A percentile compares a stretch with the other conserved stretches of the same genome.
Conservation (phyloP, 2,888 invertebrate genomes). For the Polymixis flavicincta region DNA sequence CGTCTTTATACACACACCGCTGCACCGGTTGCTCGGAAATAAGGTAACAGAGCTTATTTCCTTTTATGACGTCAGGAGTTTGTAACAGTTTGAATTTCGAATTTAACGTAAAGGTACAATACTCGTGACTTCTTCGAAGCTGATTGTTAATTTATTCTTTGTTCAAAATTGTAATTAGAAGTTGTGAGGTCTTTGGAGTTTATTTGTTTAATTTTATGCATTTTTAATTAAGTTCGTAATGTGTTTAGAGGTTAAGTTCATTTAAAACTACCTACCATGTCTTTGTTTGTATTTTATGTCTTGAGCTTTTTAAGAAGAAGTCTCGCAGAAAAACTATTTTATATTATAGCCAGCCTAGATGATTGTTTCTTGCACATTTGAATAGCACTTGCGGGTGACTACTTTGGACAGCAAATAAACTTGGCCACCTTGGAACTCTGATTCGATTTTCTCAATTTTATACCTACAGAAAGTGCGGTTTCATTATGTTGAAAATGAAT, state of each 20-base stretch:
- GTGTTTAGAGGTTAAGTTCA: neutral
- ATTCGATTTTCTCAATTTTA: no score
- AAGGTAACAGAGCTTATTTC: constrained; percentile 40
- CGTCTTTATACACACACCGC: constrained; percentile 30
- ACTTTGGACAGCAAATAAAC: no score
- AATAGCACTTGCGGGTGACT: neutral
- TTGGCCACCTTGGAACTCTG: no score
- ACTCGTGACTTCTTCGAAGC: constrained; percentile 13
- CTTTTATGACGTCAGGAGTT: constrained; percentile 20
- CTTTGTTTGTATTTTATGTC: neutral
- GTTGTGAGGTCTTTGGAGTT: constrained; percentile 15
- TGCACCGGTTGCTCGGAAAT: constrained; percentile 30
- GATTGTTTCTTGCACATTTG: neutral
- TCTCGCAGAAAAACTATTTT: neutral
- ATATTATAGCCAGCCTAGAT: neutral
- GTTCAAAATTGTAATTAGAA: constrained; percentile 38
- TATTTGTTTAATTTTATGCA: neutral
- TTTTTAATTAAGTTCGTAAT: constrained; percentile 11
- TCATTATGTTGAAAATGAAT: no score
- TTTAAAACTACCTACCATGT: neutral
- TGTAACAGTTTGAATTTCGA: constrained; percentile 21
- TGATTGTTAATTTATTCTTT: constrained; percentile 26
- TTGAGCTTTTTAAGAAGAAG: neutral
- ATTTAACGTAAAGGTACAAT: constrained; percentile 10
- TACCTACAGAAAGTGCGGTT: no score